phyloP scores from a whole-genome alignment of 2,113 vertebrate genomes.

The Siphamia tubifer region DNA sequence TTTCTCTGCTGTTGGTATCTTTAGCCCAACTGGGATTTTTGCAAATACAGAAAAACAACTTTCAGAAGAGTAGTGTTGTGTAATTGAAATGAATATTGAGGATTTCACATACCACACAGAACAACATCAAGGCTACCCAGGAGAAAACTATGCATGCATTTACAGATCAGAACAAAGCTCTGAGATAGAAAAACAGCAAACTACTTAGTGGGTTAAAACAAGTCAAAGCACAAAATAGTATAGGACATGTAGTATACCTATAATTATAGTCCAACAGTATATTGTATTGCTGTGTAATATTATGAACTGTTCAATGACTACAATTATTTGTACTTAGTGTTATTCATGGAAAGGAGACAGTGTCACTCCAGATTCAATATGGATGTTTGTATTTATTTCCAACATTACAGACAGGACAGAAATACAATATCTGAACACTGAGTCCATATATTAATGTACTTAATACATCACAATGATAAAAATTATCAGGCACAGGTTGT shows the following conservation, averaged over 20 bases:
- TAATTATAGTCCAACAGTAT: constrained; percentile 29
- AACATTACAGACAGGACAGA: too few relatives aligned
- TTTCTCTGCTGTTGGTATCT: not conserved
- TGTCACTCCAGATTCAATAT: too few relatives aligned
- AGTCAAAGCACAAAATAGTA: constrained; percentile 34
- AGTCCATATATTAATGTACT: too few relatives aligned
- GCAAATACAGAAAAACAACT: not conserved
- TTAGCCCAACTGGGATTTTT: not conserved
- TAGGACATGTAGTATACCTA: constrained; percentile 23
- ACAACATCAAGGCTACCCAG: constrained; percentile 12
- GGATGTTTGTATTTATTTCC: too few relatives aligned
- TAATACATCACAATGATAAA: too few relatives aligned
- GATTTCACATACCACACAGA: constrained; percentile 22
- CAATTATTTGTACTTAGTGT: too few relatives aligned
- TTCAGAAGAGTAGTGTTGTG: not conserved
- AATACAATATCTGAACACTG: too few relatives aligned
- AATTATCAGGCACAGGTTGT: too few relatives aligned
- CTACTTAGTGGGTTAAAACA: constrained; percentile 47
- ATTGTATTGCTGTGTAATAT: constrained; percentile 4
- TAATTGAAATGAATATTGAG: constrained; percentile 35
- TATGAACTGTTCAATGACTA: too few relatives aligned
- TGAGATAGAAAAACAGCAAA: constrained; percentile 40
- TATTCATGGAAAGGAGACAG: too few relatives aligned
- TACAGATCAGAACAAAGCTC: constrained; percentile 29
- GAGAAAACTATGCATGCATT: constrained; percentile 44